Base-by-base conservation (phyloP, 1,140 invertebrate genomes). In the Micrasema longulum region DNA sequence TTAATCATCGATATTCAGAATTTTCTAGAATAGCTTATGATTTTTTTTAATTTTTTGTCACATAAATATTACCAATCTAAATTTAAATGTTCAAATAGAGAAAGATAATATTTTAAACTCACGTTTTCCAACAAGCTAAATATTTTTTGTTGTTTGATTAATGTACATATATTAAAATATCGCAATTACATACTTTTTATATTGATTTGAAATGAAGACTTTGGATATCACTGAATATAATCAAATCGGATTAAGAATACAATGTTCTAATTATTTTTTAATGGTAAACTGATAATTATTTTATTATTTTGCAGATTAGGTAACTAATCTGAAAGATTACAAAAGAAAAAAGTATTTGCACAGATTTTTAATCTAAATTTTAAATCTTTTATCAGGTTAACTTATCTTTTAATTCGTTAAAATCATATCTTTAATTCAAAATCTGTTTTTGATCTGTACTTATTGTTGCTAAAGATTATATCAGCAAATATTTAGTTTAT, bases 171-270 rank as follows among this genome's bases (percentile, higher is more conserved):
- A n/a, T n/a, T n/a, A n/a, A n/a, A n/a, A n/a, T n/a, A n/a, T 45
- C 41, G 14, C 14, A 16, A 45, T n/a, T n/a, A 45, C 11, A 45
- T 11, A n/a, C 2, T 45, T 45, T 16, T 45, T 45, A 3, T 45
- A 31, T 31, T 31, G 26, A 31, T 31, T 38, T 5, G 14, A 43
- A 11, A 43, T 5, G 10, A 43, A n/a, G 10, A 43, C 14, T 11
- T 31, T 31, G 14, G 52, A 55, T n/a, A 14, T 55, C 26, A n/a
- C 23, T 14, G 4, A n/a, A 55, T 26, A 55, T 16, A 47, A 41
- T 60, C 18, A 43, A 11, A 22, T 60, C 16, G 55, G 55, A 60
- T 60, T 60, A 60, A 60, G 55, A 60, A 41, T 41, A 11, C 38
- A 41, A 20, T 20, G 10, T 43, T 3, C 2, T 5, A 14, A 31